Conservation (phyloP, 2,797 vertebrate genomes). For the Rachycentron canadum region DNA sequence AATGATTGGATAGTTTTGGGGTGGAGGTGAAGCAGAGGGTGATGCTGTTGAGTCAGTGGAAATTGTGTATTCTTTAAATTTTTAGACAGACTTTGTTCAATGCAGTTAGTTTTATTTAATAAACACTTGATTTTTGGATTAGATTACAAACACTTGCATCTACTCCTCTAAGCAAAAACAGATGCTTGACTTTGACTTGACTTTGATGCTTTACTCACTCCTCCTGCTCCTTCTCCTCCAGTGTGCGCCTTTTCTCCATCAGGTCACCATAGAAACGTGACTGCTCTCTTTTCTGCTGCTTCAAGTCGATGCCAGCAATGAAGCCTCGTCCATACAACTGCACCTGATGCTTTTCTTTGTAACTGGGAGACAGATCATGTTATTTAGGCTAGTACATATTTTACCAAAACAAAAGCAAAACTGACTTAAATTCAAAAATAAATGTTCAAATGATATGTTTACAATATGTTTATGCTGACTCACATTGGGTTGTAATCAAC, state of each 20-base stretch:
- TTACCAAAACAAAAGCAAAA: background rate
- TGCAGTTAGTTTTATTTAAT: background rate
- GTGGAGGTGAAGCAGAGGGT: background rate
- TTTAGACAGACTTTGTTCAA: background rate
- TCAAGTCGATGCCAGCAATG: conserved; percentile 97
- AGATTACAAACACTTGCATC: background rate
- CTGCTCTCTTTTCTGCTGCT: conserved; percentile 98
- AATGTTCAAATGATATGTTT: background rate
- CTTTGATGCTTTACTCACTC: conserved; percentile 87
- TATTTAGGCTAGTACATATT: background rate
- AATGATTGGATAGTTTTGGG: background rate
- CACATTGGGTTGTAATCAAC: conserved; percentile 98
- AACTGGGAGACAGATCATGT: conserved; percentile 80
- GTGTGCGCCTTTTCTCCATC: conserved; percentile 96
- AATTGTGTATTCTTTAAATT: background rate
- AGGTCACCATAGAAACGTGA: conserved; percentile 97
- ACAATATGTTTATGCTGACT: conserved; percentile 66
- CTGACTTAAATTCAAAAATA: background rate
- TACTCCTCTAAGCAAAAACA: background rate
- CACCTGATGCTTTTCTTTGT: conserved; percentile 97
- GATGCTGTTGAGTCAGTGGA: background rate
- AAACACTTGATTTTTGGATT: background rate
- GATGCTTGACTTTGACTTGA: background rate
- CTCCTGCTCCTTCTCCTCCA: conserved; percentile 98
- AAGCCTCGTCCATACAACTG: conserved; percentile 96